Evolutionary conservation across 2,888 invertebrate species (phyloP).

Genomic region (Clivina fossor): DNA sequence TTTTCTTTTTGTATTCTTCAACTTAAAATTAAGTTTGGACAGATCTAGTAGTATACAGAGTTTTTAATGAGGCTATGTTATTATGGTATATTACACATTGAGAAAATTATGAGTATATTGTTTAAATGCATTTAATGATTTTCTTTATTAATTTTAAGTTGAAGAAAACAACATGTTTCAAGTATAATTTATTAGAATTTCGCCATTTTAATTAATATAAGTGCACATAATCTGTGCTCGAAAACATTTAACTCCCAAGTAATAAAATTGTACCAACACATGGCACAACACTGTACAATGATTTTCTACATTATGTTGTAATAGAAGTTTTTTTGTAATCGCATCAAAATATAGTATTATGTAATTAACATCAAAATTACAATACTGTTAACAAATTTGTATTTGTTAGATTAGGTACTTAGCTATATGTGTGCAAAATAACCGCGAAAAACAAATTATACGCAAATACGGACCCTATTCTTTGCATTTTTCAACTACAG

Average conservation of each 20-base stretch:
- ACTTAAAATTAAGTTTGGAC: slow-evolving; percentile 16
- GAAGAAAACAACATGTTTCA: slow-evolving; percentile 11
- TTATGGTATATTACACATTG: not conserved
- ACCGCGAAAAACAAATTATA: slow-evolving; percentile 21
- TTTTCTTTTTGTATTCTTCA: slow-evolving; percentile 19
- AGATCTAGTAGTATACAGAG: slow-evolving; percentile 11
- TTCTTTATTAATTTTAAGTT: slow-evolving; percentile 18
- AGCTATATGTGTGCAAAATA: slow-evolving; percentile 34
- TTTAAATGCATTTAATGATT: not conserved
- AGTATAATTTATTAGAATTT: not conserved
- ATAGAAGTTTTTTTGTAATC: not conserved
- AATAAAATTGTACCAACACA: slow-evolving; percentile 21
- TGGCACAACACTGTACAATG: slow-evolving; percentile 24
- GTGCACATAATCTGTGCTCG: slow-evolving; percentile 8
- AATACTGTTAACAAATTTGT: no score
- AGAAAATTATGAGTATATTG: no score
- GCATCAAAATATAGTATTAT: slow-evolving; percentile 28
- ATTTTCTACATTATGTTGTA: slow-evolving; percentile 10
- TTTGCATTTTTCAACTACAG: slow-evolving; percentile 31
- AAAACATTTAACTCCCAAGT: slow-evolving; percentile 21
- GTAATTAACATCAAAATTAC: no score
- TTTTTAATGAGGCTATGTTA: not conserved
- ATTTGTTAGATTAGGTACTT: slow-evolving; percentile 22
- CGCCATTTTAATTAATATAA: slow-evolving; percentile 5
- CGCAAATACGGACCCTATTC: slow-evolving; percentile 33